Conservation (phyloP, 2,797 vertebrate species). For the Pseudomugil gertrudae region DNA sequence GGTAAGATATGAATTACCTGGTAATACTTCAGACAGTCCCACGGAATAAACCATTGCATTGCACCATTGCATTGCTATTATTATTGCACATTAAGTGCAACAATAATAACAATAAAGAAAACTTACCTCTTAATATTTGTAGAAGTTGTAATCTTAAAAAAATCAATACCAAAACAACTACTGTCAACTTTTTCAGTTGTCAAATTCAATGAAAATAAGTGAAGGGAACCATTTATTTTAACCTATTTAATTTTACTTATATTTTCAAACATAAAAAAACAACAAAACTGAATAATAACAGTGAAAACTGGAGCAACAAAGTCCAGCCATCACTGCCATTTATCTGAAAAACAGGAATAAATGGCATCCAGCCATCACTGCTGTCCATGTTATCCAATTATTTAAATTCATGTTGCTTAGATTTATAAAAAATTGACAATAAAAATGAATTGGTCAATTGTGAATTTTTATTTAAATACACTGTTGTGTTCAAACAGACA, state of each 20-base stretch:
- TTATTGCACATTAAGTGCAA: neutral
- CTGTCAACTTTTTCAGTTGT: too few species aligned
- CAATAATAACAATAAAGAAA: too few species aligned
- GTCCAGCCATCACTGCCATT: neutral
- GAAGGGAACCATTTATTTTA: neutral
- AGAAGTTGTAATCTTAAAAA: too few species aligned
- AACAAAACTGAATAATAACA: neutral
- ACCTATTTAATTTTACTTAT: neutral
- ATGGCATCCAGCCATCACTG: neutral
- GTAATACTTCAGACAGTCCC: too few species aligned
- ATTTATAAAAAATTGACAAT: neutral
- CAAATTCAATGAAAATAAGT: too few species aligned
- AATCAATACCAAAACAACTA: too few species aligned
- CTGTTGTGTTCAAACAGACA: neutral
- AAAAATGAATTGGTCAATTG: neutral
- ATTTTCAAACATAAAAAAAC: neutral
- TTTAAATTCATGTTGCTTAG: neutral
- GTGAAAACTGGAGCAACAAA: neutral
- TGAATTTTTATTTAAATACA: neutral
- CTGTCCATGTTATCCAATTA: neutral
- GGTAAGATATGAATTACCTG: neutral
- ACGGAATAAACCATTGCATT: too few species aligned
- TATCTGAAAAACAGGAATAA: neutral
- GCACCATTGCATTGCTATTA: too few species aligned
- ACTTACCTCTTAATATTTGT: too few species aligned